Base-by-base conservation (phyloP, 2,888 invertebrate genomes). In the Acrobasis repandana region DNA sequence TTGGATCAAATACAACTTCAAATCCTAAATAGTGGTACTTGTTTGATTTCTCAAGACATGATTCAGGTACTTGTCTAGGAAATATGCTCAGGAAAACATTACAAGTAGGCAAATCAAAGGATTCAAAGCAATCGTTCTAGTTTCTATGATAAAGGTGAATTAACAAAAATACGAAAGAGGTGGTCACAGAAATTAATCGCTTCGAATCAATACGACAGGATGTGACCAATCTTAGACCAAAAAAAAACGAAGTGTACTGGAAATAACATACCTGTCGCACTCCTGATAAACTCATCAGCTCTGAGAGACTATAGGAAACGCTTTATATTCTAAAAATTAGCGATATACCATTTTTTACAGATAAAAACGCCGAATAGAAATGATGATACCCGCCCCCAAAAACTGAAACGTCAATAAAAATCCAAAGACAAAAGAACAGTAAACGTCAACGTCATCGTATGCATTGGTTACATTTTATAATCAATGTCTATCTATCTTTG, bases 311-410 rank as follows among this genome's bases (percentile, higher is more conserved):
- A 49, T 65, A 62, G 58, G 64, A 64, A 63, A 61, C 60, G 28
- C 63, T 62, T 63, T 60, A 46, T 67, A 64, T 66, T 58, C 34
- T 66, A 68, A 59, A 48, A 43, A 56, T 8, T n/a, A 10, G n/a
- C 18, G 18, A 49, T 36, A n/a, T n/a, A 63, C 74, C 83, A 86
- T 85, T 82, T 80, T 82, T 63, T 34, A 9, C 11, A 62, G 38
- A 58, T 54, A 65, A 69, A 71, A 67, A 75, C 68, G 63, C 63
- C 61, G 61, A 71, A 74, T 14, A 70, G n/a, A 70, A 68, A 73
- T 70, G 72, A 72, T 75, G 77, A 83, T 78, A 85, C 79, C 88
- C 88, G 87, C 87, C 90, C 90, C 89, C 85, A 88, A 83, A 80
- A 71, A 69, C 43, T 79, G 84, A 61, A 62, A 64, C 49, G 63